These are phyloP conservation scores for Catocala fraxini DNA, from an alignment of 2,888 invertebrate species.

Conservation along the genomic window DNA sequence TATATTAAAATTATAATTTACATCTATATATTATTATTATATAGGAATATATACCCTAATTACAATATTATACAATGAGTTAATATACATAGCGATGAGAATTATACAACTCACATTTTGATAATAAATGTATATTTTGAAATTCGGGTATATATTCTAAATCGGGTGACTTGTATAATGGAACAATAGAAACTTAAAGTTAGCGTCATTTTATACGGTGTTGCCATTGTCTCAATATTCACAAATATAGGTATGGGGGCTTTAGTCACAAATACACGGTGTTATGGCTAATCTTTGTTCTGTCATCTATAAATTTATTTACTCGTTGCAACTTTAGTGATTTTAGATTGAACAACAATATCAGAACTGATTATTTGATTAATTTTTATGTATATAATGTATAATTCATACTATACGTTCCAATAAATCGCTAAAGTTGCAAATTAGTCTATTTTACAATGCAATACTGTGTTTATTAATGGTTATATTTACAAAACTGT, in stretches of 20 bases:
- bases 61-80: not conserved
- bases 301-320: constrained; percentile 71
- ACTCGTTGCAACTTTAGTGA: constrained; percentile 54
- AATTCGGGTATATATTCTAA: constrained; percentile 52
- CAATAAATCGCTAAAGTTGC: constrained; percentile 30
- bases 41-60: constrained; percentile 47
- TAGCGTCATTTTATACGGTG: constrained; percentile 80
- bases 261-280: constrained; percentile 82
- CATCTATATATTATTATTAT: too few relatives aligned
- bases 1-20: constrained; percentile 55
- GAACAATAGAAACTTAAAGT: constrained; percentile 54
- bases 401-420: not conserved
- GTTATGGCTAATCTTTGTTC: constrained; percentile 84
- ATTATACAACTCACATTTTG: not conserved
- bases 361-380: too few relatives aligned
- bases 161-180: constrained; percentile 64
- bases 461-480: constrained; percentile 71
- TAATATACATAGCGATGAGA: not conserved
- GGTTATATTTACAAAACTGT: constrained; percentile 62
- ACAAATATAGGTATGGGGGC: constrained; percentile 80
- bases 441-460: constrained; percentile 49
- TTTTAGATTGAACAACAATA: constrained; percentile 4
- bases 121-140: constrained; percentile 2
- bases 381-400: too few relatives aligned
- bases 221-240: constrained; percentile 79